Percentiles rank a stretch among this genome's conserved stretches.
phyloP scores from a whole-genome alignment of 2,888 invertebrate species.

The Spicauda simplicius region DNA sequence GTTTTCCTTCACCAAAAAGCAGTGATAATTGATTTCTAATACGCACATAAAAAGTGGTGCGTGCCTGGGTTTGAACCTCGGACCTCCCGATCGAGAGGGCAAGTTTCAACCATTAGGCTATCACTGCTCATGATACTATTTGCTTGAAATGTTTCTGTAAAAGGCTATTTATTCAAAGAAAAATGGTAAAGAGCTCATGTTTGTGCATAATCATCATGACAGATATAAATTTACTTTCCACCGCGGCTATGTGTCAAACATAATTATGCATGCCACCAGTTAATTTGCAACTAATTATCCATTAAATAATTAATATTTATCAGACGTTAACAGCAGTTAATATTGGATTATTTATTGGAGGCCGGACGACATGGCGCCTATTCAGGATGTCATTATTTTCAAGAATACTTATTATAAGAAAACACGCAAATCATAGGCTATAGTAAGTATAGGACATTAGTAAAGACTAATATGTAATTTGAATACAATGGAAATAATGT shows the following conservation, averaged over 20 bases:
- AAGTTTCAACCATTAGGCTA: no score
- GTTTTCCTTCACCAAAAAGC: no score
- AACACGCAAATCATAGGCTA: background rate
- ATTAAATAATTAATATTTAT: conserved; percentile 4
- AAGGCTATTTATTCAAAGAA: background rate
- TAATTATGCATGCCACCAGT: background rate
- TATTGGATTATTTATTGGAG: background rate
- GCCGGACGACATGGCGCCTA: background rate
- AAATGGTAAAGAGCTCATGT: background rate
- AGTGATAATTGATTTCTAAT: no score
- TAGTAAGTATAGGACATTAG: background rate
- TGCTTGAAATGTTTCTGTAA: background rate
- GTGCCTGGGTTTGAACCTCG: no score
- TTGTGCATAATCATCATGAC: background rate
- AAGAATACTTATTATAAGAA: conserved; percentile 2
- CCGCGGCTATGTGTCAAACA: background rate
- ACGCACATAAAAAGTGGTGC: no score
- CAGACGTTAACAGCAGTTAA: background rate
- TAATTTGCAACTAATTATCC: background rate
- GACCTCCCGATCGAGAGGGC: no score
- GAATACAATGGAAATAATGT: conserved; percentile 2
- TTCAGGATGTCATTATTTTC: background rate
- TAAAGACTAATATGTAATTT: background rate
- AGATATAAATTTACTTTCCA: conserved; percentile 1
- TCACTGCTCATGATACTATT: no score